A percentile compares a stretch with the other conserved stretches of the same genome.
These are phyloP conservation scores for Loxodonta africana DNA, from an alignment of 2,113 vertebrate species.

Conservation along the genomic window DNA sequence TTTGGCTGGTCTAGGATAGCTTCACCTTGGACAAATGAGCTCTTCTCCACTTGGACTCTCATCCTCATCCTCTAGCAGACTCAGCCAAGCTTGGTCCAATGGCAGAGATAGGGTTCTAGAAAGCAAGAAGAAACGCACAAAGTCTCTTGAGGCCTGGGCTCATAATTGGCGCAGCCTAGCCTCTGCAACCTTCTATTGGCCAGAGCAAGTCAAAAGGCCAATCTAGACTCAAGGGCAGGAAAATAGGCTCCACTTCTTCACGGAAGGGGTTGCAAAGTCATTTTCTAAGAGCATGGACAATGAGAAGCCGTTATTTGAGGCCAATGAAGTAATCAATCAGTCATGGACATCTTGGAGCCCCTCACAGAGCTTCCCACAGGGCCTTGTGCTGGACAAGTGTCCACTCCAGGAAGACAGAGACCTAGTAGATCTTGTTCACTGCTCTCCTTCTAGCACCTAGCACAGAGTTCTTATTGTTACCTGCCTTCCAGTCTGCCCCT, in stretches of 20 bases:
- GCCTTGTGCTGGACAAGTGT: background rate
- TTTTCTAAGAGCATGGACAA: background rate
- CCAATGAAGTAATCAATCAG: background rate
- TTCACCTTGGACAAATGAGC: background rate
- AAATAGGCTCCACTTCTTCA: background rate
- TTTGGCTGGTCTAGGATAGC: background rate
- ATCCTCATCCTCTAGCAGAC: background rate
- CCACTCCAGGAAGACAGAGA: too few species aligned
- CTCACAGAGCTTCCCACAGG: fast-evolving
- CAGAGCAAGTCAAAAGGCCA: background rate
- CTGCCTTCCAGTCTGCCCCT: background rate
- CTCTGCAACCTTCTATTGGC: background rate
- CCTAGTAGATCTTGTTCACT: fast-evolving
- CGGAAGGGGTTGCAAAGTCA: background rate
- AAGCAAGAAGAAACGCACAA: background rate
- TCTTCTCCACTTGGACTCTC: background rate
- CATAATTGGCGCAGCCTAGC: background rate
- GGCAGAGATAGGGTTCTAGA: background rate
- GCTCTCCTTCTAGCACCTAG: background rate
- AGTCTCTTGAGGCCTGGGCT: background rate
- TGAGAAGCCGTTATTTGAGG: background rate
- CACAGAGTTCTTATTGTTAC: background rate
- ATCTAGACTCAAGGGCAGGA: background rate
- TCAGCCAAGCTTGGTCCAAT: background rate
- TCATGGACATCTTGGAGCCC: too few species aligned